These are phyloP conservation scores for Hymenochirus boettgeri DNA, from an alignment of 2,113 vertebrate species.

Conservation along the genomic window DNA sequence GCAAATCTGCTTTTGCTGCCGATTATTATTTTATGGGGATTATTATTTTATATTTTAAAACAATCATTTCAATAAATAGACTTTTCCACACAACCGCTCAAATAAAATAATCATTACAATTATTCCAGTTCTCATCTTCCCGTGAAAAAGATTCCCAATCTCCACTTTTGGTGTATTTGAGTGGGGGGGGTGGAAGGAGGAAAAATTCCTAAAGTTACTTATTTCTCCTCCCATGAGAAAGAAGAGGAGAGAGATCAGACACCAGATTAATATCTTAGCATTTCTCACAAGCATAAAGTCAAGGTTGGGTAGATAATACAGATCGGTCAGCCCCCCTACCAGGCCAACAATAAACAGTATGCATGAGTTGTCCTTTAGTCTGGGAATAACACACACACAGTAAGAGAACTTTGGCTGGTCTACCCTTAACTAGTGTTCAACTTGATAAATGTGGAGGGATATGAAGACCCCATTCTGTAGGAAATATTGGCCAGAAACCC, in stretches of 20 bases:
- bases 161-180: neutral
- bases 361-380: slow-evolving; percentile 1
- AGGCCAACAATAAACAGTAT: slow-evolving; percentile 1
- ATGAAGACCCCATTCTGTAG: too few relatives aligned
- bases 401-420: neutral
- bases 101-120: too few relatives aligned
- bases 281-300: slow-evolving; percentile 19
- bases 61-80: too few relatives aligned
- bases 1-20: too few relatives aligned
- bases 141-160: neutral
- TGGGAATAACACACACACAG: neutral
- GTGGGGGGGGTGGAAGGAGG: neutral
- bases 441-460: neutral
- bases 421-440: neutral
- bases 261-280: neutral
- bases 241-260: too few relatives aligned
- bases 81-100: too few relatives aligned
- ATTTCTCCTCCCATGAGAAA: neutral
- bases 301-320: slow-evolving; percentile 3
- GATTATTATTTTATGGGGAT: too few relatives aligned
- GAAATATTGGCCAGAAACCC: neutral
- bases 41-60: too few relatives aligned
- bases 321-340: neutral
- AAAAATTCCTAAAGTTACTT: neutral
- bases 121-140: too few relatives aligned